Evolutionary conservation across 2,888 invertebrate species (phyloP).

Genomic region (Erebia ligea): DNA sequence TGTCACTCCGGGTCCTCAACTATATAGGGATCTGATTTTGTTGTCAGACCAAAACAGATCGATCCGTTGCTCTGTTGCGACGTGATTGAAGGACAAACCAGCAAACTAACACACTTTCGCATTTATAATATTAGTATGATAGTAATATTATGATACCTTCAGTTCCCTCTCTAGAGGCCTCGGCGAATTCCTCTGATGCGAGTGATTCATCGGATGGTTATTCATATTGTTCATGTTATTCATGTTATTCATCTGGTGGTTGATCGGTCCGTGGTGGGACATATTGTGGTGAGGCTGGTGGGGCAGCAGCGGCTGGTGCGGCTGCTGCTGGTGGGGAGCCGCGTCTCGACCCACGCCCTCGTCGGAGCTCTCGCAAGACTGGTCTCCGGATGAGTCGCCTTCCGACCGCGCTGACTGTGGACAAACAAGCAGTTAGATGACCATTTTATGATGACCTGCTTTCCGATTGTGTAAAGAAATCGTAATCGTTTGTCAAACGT

Average conservation of each 20-base stretch:
- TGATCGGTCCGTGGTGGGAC: constrained; percentile 55
- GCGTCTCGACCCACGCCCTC: constrained; percentile 77
- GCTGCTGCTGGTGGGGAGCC: constrained; percentile 55
- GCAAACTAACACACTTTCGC: no score
- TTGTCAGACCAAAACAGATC: no score
- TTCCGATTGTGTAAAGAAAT: no score
- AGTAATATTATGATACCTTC: constrained; percentile 52
- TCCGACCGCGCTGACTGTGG: constrained; percentile 75
- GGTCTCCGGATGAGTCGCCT: constrained; percentile 76
- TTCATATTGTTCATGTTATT: constrained; percentile 47
- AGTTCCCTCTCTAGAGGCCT: constrained; percentile 70
- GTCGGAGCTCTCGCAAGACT: constrained; percentile 78
- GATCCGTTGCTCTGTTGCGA: no score
- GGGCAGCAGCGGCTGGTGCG: constrained; percentile 50
- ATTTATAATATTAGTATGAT: no score
- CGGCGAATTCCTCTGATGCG: constrained; percentile 69
- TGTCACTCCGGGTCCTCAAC: no score
- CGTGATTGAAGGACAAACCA: no score
- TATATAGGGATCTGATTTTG: no score
- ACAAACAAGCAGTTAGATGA: constrained; percentile 24
- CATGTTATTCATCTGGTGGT: constrained; percentile 50
- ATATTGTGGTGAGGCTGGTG: constrained; percentile 40
- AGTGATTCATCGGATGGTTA: constrained; percentile 58
- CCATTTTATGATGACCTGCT: not conserved
- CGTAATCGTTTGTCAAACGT: no score